These are phyloP conservation scores for Leptinotarsa tumamoca DNA, from an alignment of 2,888 invertebrate genomes.

Conservation along the genomic window DNA sequence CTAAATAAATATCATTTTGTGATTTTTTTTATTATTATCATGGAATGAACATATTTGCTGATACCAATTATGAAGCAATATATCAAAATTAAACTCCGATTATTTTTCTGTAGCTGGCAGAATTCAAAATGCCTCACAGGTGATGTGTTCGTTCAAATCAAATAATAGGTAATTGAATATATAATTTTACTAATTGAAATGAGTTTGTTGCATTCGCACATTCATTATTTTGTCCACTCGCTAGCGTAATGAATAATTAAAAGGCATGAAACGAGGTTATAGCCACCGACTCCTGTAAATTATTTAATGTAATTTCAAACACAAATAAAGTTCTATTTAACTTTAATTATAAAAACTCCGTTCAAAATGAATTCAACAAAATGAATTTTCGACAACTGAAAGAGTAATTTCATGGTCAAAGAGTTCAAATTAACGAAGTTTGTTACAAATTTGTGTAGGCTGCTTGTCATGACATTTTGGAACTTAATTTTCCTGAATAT, in stretches of 20 bases:
- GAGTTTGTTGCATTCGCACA: conserved; percentile 38
- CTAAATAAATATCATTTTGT: too few species aligned
- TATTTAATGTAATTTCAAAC: conserved; percentile 59
- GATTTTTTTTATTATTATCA: too few species aligned
- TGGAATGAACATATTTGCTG: too few species aligned
- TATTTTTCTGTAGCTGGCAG: neutral
- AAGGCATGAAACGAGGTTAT: conserved; percentile 47
- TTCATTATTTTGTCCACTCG: conserved; percentile 44
- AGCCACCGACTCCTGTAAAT: conserved; percentile 47
- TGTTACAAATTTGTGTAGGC: neutral
- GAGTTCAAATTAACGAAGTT: conserved; percentile 30
- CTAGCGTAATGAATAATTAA: conserved; percentile 48
- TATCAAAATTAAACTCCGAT: neutral
- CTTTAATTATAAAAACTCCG: conserved; percentile 59
- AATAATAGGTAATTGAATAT: conserved; percentile 26
- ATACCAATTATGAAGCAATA: neutral
- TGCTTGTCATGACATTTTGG: neutral
- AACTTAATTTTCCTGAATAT: neutral
- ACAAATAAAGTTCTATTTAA: conserved; percentile 58
- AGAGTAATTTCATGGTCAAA: conserved; percentile 48
- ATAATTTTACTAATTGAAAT: conserved; percentile 41
- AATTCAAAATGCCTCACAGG: neutral
- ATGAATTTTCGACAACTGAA: conserved; percentile 46
- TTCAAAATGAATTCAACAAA: conserved; percentile 44
- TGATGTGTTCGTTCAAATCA: conserved; percentile 19